A percentile compares a stretch with the other conserved stretches of the same genome.
These are phyloP conservation scores for Archaeoteleia sp. DNA, from an alignment of 2,888 invertebrate species.

Conservation along the genomic window DNA sequence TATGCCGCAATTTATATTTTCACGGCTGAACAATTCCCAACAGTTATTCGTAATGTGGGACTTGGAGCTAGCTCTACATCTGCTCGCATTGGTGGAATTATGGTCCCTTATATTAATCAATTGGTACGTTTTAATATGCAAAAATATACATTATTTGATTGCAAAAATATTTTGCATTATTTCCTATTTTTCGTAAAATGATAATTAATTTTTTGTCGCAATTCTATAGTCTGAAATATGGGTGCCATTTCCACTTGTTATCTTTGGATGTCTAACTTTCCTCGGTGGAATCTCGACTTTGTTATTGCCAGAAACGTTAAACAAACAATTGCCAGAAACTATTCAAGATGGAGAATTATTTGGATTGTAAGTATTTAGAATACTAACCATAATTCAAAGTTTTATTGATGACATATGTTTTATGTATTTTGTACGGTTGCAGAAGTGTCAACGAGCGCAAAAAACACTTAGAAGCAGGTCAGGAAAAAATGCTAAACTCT, in stretches of 20 bases:
- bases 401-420: no score
- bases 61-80: constrained; percentile 80
- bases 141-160: no score
- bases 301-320: constrained; percentile 81
- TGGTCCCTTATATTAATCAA: constrained; percentile 79
- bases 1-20: constrained; percentile 85
- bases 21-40: constrained; percentile 85
- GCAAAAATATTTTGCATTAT: no score
- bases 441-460: no score
- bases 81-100: constrained; percentile 80
- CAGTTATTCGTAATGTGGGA: constrained; percentile 81
- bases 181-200: no score
- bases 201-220: constrained; percentile 42
- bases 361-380: constrained; percentile 78
- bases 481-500: no score
- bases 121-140: constrained; percentile 72
- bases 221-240: constrained; percentile 79
- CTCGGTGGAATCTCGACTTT: constrained; percentile 78
- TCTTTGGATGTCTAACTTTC: constrained; percentile 79
- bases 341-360: constrained; percentile 80
- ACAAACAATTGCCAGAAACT: constrained; percentile 80
- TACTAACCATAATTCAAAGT: no score
- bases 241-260: constrained; percentile 78
- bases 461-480: no score
- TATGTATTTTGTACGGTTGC: no score